Conservation (phyloP, 2,888 invertebrate genomes). For the Drosophila emarginata region DNA sequence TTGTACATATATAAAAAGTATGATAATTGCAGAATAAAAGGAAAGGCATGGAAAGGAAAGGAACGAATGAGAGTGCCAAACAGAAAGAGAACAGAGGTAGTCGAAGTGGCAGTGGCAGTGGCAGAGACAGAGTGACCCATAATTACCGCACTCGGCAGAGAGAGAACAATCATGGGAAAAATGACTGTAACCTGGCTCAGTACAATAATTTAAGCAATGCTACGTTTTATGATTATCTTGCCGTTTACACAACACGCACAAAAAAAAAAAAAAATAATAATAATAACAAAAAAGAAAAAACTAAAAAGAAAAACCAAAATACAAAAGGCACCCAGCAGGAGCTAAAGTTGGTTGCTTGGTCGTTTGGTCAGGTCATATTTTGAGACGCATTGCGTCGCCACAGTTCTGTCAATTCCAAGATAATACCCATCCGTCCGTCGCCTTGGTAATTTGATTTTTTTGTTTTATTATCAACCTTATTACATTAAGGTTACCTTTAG, state of each 20-base stretch:
- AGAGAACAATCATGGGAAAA: conserved; percentile 77
- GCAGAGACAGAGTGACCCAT: conserved; percentile 69
- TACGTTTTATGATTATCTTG: conserved; percentile 70
- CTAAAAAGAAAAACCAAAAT: conserved; percentile 11
- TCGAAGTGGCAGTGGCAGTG: conserved; percentile 26
- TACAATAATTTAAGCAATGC: conserved; percentile 73
- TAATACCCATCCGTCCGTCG: conserved; percentile 61
- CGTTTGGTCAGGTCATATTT: conserved; percentile 23
- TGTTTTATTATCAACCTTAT: conserved; percentile 45
- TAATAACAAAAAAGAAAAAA: conserved; percentile 1
- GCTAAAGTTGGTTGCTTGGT: not conserved
- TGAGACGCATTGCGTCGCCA: conserved; percentile 14
- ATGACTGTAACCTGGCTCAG: conserved; percentile 36
- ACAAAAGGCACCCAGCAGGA: conserved; percentile 28
- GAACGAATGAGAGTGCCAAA: not conserved
- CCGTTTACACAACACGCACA: conserved; percentile 63
- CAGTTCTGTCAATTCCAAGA: conserved; percentile 58
- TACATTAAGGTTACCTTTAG: not conserved
- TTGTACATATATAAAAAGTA: conserved; percentile 39
- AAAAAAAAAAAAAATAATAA: conserved; percentile 3
- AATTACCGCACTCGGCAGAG: conserved; percentile 59
- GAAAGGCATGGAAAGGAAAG: conserved; percentile 13
- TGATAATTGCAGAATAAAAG: conserved; percentile 62
- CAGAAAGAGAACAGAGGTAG: not conserved
- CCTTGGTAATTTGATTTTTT: conserved; percentile 54